A percentile compares a stretch with the other conserved stretches of the same genome.
Evolutionary conservation across 2,888 invertebrate genomes (phyloP).

Genomic region (Sphaerophoria rueppellii): DNA sequence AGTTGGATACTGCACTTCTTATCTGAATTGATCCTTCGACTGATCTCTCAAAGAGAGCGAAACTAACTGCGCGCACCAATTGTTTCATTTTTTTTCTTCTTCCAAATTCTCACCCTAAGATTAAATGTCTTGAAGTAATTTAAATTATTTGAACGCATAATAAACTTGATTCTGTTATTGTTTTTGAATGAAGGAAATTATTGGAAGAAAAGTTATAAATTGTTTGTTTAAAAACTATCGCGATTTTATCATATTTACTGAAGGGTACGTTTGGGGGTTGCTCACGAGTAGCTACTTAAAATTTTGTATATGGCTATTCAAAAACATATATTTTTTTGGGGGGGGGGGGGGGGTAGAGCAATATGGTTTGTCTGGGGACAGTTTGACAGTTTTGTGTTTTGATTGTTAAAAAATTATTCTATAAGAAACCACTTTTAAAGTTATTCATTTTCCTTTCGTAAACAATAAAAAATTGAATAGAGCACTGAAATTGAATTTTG

Average conservation of each 20-base stretch:
- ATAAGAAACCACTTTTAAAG: not conserved
- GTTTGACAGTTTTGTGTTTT: conserved; percentile 30
- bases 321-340: conserved; percentile 11
- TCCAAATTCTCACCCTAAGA: conserved; percentile 11
- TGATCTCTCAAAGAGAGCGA: conserved; percentile 47
- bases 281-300: too few species aligned
- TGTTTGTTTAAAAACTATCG: conserved; percentile 8
- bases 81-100: conserved; percentile 29
- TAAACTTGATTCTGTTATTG: conserved; percentile 17
- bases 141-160: conserved; percentile 43
- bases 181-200: conserved; percentile 14
- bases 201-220: too few species aligned
- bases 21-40: conserved; percentile 51
- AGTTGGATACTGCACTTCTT: conserved; percentile 15
- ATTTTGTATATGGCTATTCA: conserved; percentile 33
- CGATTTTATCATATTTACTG: not conserved
- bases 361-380: conserved; percentile 14
- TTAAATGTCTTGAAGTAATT: conserved; percentile 47
- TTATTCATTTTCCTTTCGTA: not conserved
- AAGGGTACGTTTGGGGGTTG: too few species aligned
- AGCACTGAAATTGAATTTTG: not conserved
- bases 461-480: not conserved
- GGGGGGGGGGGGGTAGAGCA: not conserved
- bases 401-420: conserved; percentile 1
- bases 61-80: conserved; percentile 18